phyloP scores from a whole-genome alignment of 2,113 vertebrate species.

The Lampris incognitus region DNA sequence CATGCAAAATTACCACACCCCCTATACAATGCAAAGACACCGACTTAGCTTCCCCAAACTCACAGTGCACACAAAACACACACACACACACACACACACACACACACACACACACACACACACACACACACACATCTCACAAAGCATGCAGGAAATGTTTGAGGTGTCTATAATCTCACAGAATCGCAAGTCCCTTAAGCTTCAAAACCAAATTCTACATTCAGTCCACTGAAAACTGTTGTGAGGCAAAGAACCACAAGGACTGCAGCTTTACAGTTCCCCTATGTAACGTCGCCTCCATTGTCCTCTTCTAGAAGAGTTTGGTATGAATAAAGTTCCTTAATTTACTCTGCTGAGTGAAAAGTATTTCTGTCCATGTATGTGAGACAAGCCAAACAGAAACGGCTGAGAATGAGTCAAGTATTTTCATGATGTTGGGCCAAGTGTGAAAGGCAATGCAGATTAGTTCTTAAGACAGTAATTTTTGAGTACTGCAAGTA shows the following conservation, averaged over 20 bases:
- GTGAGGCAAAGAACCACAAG: neutral
- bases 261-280: no score
- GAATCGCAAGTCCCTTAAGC: neutral
- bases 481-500: no score
- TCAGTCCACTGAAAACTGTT: neutral
- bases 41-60: constrained; percentile 45
- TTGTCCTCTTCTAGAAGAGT: no score
- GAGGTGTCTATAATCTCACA: constrained; percentile 7
- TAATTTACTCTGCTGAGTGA: no score
- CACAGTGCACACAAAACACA: constrained; percentile 24
- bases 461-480: no score
- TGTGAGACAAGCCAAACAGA: no score
- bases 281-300: no score
- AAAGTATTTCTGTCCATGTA: no score
- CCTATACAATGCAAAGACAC: constrained; percentile 55
- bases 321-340: no score
- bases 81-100: constrained; percentile 6
- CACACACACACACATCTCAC: constrained; percentile 16
- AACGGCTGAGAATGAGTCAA: no score
- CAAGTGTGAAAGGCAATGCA: no score
- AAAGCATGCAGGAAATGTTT: constrained; percentile 5
- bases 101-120: constrained; percentile 15
- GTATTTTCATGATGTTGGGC: no score
- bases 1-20: constrained; percentile 64
- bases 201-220: constrained; percentile 1